A percentile compares a stretch with the other conserved stretches of the same genome.
Evolutionary conservation across 2,888 invertebrate genomes (phyloP).

Genomic region (Agelastica alni): DNA sequence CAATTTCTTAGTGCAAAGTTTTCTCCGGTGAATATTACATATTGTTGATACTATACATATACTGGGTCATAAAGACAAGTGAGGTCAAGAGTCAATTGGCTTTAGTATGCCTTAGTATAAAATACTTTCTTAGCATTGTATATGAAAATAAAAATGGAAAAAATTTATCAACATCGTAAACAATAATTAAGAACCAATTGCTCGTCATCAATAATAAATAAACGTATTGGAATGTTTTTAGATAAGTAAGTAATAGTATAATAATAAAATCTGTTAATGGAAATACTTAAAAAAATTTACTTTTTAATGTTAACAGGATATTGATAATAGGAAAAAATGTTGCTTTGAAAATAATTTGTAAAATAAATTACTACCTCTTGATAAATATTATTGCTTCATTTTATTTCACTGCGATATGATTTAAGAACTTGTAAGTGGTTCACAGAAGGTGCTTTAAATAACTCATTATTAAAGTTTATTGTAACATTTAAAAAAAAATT

Average conservation of each 20-base stretch:
- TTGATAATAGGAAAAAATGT: not conserved
- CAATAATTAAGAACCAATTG: not conserved
- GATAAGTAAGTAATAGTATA: not conserved
- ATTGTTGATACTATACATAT: slow-evolving; percentile 10
- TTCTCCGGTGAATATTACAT: slow-evolving; percentile 3
- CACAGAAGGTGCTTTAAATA: no score
- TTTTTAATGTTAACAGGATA: no score
- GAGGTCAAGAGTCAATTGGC: slow-evolving; percentile 40
- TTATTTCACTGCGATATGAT: no score
- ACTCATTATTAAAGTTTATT: no score
- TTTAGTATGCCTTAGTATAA: slow-evolving; percentile 32
- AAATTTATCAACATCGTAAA: not conserved
- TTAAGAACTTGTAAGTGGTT: no score
- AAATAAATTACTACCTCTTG: no score
- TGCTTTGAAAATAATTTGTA: no score
- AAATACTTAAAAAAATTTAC: no score
- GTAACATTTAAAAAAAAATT: no score
- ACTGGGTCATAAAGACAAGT: slow-evolving; percentile 37
- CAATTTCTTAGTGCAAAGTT: not conserved
- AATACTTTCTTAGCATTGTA: slow-evolving; percentile 34
- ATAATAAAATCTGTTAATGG: no score
- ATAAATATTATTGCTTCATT: no score
- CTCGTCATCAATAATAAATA: not conserved
- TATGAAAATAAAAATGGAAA: slow-evolving; percentile 19
- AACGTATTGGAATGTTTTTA: not conserved